A percentile compares a stretch with the other conserved stretches of the same genome.
These are phyloP conservation scores for Timandra comae DNA, from an alignment of 2,888 invertebrate species.

Conservation along the genomic window DNA sequence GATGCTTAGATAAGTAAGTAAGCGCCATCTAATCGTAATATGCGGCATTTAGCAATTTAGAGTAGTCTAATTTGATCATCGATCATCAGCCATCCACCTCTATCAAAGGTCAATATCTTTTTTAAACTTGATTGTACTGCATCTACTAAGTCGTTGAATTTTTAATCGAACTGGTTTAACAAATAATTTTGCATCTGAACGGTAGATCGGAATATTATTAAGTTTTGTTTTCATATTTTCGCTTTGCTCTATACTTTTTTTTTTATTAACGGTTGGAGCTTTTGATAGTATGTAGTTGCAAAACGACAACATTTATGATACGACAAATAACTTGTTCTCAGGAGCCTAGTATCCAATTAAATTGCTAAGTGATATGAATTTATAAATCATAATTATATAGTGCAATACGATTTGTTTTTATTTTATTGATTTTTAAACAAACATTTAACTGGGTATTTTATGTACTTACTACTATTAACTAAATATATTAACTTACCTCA, in stretches of 20 bases:
- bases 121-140: slow-evolving; percentile 47
- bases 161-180: slow-evolving; percentile 55
- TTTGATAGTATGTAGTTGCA: slow-evolving; percentile 28
- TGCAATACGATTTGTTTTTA: slow-evolving; percentile 19
- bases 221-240: slow-evolving; percentile 19
- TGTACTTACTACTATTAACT: too few relatives aligned
- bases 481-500: too few relatives aligned
- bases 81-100: slow-evolving; percentile 65
- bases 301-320: slow-evolving; percentile 41
- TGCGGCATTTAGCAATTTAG: slow-evolving; percentile 56
- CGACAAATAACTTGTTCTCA: slow-evolving; percentile 28
- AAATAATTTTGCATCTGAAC: slow-evolving; percentile 31
- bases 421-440: slow-evolving; percentile 6
- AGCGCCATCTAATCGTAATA: slow-evolving; percentile 59
- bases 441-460: too few relatives aligned
- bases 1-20: slow-evolving; percentile 21
- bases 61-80: slow-evolving; percentile 54
- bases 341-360: slow-evolving; percentile 32
- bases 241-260: slow-evolving; percentile 6
- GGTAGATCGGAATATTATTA: slow-evolving; percentile 14
- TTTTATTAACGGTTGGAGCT: slow-evolving; percentile 12
- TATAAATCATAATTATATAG: slow-evolving; percentile 34
- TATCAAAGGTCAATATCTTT: slow-evolving; percentile 66
- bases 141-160: slow-evolving; percentile 46
- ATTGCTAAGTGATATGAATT: slow-evolving; percentile 57